These are phyloP conservation scores for Mus caroli DNA, from an alignment of 2,797 vertebrate genomes.

Conservation along the genomic window DNA sequence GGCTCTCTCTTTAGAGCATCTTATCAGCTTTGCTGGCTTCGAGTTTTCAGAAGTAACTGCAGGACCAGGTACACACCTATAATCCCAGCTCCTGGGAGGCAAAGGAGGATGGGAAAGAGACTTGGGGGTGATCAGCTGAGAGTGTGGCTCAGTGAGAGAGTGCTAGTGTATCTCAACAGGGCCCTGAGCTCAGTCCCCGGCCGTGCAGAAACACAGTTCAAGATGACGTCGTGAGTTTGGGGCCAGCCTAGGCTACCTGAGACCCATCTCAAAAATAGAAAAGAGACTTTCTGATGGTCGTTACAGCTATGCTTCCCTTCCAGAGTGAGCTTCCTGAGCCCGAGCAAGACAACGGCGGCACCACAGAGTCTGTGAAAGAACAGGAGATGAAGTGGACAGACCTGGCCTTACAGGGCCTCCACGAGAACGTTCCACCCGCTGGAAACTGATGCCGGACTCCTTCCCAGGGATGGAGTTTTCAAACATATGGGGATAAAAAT, in stretches of 20 bases:
- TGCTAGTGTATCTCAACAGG: not conserved
- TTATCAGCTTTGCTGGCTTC: not conserved
- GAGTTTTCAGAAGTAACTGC: not conserved
- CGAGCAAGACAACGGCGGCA: constrained; percentile 98
- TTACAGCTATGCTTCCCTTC: constrained; percentile 61
- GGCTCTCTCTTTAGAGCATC: not conserved
- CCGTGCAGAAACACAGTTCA: not conserved
- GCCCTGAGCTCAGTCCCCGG: not conserved
- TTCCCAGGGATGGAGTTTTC: not conserved
- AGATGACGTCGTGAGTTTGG: too few species aligned
- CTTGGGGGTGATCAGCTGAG: not conserved
- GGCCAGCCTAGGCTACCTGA: not conserved
- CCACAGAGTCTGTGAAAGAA: constrained; percentile 98
- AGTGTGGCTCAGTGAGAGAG: not conserved
- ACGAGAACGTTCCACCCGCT: constrained; percentile 95
- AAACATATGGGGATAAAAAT: not conserved
- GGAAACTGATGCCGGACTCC: constrained; percentile 89
- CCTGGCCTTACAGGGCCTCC: constrained; percentile 96
- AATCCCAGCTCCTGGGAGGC: not conserved
- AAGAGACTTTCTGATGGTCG: not conserved
- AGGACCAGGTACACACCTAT: not conserved
- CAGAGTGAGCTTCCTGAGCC: constrained; percentile 98
- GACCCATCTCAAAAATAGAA: not conserved
- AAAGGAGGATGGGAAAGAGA: not conserved
- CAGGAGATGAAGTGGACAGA: constrained; percentile 99